A percentile compares a stretch with the other conserved stretches of the same genome.
These are phyloP conservation scores for Dione vanillae DNA, from an alignment of 2,888 invertebrate genomes.

Conservation along the genomic window DNA sequence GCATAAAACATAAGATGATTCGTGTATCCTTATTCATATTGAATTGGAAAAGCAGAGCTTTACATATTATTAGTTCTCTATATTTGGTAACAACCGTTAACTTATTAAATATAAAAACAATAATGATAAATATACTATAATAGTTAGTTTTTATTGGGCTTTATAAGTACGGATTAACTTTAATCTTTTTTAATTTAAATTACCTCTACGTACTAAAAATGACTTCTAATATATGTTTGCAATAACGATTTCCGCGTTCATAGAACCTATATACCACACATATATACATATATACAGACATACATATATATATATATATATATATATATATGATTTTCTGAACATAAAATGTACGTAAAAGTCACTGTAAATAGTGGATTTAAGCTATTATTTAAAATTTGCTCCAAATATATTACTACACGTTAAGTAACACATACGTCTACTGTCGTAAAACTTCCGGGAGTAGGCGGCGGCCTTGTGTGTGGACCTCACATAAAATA, in stretches of 20 bases:
- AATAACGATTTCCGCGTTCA: too few species aligned
- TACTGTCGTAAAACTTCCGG: background rate
- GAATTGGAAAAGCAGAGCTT: constrained; percentile 7
- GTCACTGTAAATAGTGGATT: constrained; percentile 5
- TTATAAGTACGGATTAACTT: too few species aligned
- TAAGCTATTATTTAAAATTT: background rate
- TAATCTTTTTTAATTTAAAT: too few species aligned
- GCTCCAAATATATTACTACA: background rate
- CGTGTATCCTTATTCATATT: background rate
- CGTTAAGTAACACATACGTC: background rate
- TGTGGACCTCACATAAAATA: background rate
- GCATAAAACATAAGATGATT: constrained; percentile 2
- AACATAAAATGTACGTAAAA: background rate
- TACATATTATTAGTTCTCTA: background rate
- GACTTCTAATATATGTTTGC: too few species aligned
- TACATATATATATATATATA: too few species aligned
- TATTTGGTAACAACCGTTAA: background rate
- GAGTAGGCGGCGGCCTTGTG: constrained; percentile 1
- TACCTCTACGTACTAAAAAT: too few species aligned
- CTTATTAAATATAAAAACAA: background rate
- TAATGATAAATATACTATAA: background rate
- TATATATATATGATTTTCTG: too few species aligned
- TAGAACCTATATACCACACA: too few species aligned
- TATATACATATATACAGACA: too few species aligned
- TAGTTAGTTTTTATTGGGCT: too few species aligned